These are phyloP conservation scores for Poecilia picta DNA, from an alignment of 2,797 vertebrate genomes.

Conservation along the genomic window DNA sequence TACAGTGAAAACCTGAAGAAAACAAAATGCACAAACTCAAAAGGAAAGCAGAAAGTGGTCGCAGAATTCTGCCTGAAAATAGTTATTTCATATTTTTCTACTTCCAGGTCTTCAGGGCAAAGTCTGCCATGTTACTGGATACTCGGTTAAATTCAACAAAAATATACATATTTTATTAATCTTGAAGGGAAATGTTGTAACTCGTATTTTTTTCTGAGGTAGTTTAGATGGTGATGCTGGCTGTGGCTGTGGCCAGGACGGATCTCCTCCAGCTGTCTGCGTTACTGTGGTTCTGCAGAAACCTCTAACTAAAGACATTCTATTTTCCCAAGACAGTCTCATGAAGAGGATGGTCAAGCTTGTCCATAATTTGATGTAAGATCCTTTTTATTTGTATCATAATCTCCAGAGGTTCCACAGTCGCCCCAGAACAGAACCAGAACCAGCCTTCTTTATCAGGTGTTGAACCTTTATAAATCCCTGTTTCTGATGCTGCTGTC, in stretches of 20 bases:
- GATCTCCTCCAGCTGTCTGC: background rate
- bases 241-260: background rate
- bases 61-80: background rate
- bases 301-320: no score
- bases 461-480: no score
- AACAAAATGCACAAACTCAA: background rate
- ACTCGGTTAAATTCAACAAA: no score
- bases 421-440: no score
- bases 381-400: no score
- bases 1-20: conserved; percentile 8
- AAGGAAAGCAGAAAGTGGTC: background rate
- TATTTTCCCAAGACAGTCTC: no score
- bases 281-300: background rate
- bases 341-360: no score
- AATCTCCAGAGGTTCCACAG: no score
- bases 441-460: no score
- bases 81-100: background rate
- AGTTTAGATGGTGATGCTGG: background rate
- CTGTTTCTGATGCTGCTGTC: no score
- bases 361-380: no score
- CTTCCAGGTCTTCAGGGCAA: background rate
- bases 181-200: background rate
- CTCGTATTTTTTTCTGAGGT: background rate
- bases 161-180: background rate
- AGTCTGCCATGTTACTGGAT: background rate